These are phyloP conservation scores for Limonius californicus DNA, from an alignment of 1,140 invertebrate species.

Conservation along the genomic window DNA sequence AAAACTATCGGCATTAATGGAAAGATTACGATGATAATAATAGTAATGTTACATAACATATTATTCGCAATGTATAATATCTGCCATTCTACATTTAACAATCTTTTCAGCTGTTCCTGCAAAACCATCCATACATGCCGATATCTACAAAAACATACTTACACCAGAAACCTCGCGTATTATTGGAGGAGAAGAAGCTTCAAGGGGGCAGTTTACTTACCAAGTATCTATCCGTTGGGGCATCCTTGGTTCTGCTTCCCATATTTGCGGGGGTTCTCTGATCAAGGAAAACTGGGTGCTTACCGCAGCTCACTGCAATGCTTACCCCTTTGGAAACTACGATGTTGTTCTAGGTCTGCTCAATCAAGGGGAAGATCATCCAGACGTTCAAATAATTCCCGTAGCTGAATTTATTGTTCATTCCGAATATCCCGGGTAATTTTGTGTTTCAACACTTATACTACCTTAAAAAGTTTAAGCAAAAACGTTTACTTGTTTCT, in stretches of 20 bases:
- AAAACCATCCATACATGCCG: neutral
- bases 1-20: no score
- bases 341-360: constrained; percentile 46
- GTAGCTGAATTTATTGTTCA: constrained; percentile 49
- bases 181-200: constrained; percentile 36
- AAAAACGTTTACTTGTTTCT: no score
- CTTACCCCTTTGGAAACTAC: constrained; percentile 34
- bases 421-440: constrained; percentile 51
- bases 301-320: constrained; percentile 54
- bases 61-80: no score
- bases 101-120: neutral
- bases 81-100: no score
- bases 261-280: constrained; percentile 54
- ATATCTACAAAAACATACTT: neutral
- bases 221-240: constrained; percentile 48
- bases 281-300: constrained; percentile 49
- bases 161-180: neutral
- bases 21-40: no score
- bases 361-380: constrained; percentile 28
- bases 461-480: no score
- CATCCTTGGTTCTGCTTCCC: constrained; percentile 26
- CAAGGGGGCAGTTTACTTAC: constrained; percentile 44
- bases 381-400: constrained; percentile 46
- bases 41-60: no score
- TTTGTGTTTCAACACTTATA: no score